phyloP scores from a whole-genome alignment of 2,888 invertebrate species.

The Timandra comae region DNA sequence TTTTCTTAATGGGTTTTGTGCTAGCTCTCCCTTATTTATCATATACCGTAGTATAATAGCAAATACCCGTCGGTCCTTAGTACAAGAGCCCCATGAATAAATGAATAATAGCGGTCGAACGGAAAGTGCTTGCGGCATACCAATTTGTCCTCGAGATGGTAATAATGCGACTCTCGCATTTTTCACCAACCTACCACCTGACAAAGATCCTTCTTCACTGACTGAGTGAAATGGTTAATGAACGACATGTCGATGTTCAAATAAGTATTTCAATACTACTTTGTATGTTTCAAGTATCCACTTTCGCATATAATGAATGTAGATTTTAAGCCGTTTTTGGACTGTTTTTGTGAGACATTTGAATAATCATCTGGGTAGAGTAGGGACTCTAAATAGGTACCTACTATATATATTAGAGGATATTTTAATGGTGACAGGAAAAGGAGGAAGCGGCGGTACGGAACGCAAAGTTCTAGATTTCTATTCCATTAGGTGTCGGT shows the following conservation, averaged over 20 bases:
- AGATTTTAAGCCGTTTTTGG: too few species aligned
- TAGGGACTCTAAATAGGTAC: too few species aligned
- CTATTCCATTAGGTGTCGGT: slow-evolving; percentile 72
- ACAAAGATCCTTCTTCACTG: slow-evolving; percentile 50
- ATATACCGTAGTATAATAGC: slow-evolving; percentile 35
- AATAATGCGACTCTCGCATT: slow-evolving; percentile 64
- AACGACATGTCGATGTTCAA: slow-evolving; percentile 7
- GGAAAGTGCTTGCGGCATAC: slow-evolving; percentile 61
- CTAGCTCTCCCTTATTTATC: slow-evolving; percentile 20
- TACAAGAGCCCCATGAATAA: slow-evolving; percentile 65
- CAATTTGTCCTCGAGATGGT: slow-evolving; percentile 64
- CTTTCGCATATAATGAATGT: too few species aligned
- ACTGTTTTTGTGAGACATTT: too few species aligned
- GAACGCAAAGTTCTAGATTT: slow-evolving; percentile 56
- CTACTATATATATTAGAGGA: too few species aligned
- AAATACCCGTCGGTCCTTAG: slow-evolving; percentile 43
- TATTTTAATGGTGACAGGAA: too few species aligned
- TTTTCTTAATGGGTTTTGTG: slow-evolving; percentile 20
- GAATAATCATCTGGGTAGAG: too few species aligned
- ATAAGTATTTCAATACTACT: too few species aligned
- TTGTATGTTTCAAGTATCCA: too few species aligned
- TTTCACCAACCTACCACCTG: slow-evolving; percentile 51
- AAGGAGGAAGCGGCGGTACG: slow-evolving; percentile 17
- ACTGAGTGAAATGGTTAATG: slow-evolving; percentile 23
- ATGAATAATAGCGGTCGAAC: slow-evolving; percentile 67